A percentile compares a stretch with the other conserved stretches of the same genome.
Evolutionary conservation across 2,113 vertebrate species (phyloP).

Genomic region (Phalacrocorax carbo): DNA sequence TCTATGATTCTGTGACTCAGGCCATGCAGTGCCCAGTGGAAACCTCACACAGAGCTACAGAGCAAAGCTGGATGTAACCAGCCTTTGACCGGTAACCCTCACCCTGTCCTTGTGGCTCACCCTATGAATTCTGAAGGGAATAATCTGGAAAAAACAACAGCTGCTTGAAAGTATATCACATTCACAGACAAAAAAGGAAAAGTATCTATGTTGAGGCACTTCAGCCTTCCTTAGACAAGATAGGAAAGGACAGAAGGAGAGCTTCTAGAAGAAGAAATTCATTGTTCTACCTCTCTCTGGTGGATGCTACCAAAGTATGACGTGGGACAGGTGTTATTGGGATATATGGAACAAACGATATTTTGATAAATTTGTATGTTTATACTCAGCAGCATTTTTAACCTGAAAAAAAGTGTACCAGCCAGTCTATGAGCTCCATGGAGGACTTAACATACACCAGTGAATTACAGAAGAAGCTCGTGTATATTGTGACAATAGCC

Average conservation of each 20-base stretch:
- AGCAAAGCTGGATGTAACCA: not conserved
- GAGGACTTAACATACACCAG: not conserved
- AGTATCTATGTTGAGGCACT: not conserved
- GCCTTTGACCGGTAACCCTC: not conserved
- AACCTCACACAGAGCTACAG: not conserved
- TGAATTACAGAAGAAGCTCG: not conserved
- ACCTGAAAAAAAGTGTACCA: not conserved
- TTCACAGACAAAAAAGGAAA: not conserved
- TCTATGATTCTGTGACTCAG: not conserved
- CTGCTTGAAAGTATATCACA: not conserved
- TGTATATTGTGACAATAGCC: not conserved
- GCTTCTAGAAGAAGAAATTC: not conserved
- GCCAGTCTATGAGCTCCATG: not conserved
- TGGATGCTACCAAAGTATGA: not conserved
- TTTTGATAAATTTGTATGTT: not conserved
- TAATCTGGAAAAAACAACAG: not conserved
- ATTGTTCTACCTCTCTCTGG: not conserved
- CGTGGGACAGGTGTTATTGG: not conserved
- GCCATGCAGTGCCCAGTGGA: accelerated
- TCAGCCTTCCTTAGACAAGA: not conserved
- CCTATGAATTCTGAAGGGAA: not conserved
- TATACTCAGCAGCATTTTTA: not conserved
- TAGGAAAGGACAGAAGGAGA: not conserved
- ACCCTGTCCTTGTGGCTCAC: not conserved
- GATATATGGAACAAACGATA: not conserved